These are phyloP conservation scores for Phoenicopterus ruber DNA, from an alignment of 2,113 vertebrate species.

Conservation along the genomic window DNA sequence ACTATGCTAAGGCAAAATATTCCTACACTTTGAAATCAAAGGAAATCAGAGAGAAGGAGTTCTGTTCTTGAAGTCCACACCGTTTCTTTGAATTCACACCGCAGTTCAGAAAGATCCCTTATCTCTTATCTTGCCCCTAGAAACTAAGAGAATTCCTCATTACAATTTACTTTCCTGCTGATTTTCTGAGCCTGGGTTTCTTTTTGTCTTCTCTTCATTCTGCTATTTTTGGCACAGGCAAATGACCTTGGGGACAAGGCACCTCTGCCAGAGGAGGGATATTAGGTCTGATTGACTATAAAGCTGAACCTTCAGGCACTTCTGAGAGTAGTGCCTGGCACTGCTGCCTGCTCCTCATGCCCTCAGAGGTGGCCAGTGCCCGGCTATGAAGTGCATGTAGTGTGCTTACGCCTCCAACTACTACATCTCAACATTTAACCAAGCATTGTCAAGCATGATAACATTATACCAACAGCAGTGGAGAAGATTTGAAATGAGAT, in stretches of 20 bases:
- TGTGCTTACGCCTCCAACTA: not conserved
- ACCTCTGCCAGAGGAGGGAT: not conserved
- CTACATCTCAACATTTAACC: not conserved
- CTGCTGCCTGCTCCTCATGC: accelerated
- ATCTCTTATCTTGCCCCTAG: not conserved
- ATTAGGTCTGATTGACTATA: not conserved
- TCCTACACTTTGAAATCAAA: not conserved
- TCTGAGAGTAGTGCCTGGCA: not conserved
- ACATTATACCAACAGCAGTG: accelerated
- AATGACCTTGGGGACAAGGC: not conserved
- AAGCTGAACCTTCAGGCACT: not conserved
- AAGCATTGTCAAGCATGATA: not conserved
- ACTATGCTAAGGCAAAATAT: not conserved
- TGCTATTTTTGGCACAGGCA: not conserved
- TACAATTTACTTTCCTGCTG: not conserved
- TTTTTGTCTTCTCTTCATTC: not conserved
- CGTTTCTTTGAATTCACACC: not conserved
- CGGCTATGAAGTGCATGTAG: accelerated
- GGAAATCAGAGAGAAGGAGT: not conserved
- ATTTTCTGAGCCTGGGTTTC: not conserved
- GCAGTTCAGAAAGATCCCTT: not conserved
- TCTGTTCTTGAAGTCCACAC: not conserved
- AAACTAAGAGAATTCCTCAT: not conserved
- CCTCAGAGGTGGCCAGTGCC: not conserved
- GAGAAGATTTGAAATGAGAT: not conserved